These are phyloP conservation scores for Notiomystis cincta DNA, from an alignment of 2,113 vertebrate genomes.

Conservation along the genomic window DNA sequence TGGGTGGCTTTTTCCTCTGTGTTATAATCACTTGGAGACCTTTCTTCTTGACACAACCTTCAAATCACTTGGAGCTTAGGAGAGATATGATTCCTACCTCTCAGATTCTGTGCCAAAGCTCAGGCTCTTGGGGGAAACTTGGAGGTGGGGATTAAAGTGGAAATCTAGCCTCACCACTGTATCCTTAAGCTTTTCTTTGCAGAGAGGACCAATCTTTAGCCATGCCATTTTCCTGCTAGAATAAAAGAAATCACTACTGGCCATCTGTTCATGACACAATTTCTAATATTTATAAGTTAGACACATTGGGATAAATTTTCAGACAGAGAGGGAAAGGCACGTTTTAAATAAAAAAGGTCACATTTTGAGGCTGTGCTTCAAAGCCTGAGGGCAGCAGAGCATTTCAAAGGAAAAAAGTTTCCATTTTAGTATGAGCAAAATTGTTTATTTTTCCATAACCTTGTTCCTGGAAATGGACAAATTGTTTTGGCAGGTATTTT, in stretches of 20 bases:
- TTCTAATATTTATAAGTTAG: neutral
- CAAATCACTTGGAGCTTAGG: neutral
- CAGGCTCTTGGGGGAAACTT: neutral
- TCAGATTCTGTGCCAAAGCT: neutral
- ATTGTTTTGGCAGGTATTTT: slow-evolving; percentile 67
- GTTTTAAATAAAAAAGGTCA: slow-evolving; percentile 20
- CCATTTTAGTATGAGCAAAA: slow-evolving; percentile 39
- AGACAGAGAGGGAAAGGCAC: neutral
- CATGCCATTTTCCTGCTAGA: neutral
- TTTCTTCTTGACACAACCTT: slow-evolving; percentile 36
- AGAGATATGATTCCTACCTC: slow-evolving; percentile 35
- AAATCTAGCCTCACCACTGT: neutral
- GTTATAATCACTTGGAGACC: neutral
- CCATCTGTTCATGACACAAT: neutral
- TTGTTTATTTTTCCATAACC: slow-evolving; percentile 63
- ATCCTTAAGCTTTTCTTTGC: neutral
- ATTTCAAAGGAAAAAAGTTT: slow-evolving; percentile 64
- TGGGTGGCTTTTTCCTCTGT: neutral
- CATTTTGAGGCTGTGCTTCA: slow-evolving; percentile 15
- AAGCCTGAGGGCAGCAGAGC: slow-evolving; percentile 61
- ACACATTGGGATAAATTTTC: neutral
- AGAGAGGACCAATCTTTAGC: neutral
- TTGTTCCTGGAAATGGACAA: slow-evolving; percentile 64
- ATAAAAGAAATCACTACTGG: neutral
- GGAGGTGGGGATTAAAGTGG: slow-evolving; percentile 25